Evolutionary conservation across 2,797 vertebrate genomes (phyloP).

Genomic region (Silurus lanzhouensis): DNA sequence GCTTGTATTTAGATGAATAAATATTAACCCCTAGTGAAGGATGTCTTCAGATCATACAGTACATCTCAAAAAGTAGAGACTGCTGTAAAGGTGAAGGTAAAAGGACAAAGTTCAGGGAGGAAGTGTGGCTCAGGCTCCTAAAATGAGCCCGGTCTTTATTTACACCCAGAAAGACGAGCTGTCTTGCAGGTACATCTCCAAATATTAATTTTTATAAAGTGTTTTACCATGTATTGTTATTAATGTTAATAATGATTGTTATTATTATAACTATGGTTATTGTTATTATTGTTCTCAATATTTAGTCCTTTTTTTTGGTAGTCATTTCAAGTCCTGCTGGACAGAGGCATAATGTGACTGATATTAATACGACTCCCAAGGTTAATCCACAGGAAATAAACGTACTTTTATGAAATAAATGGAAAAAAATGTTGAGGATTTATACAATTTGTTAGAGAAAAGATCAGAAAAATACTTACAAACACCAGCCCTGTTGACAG

Average conservation of each 20-base stretch:
- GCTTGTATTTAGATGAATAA: conserved; percentile 11
- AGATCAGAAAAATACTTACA: not conserved
- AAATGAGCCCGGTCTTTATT: conserved; percentile 47
- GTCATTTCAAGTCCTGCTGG: conserved; percentile 82
- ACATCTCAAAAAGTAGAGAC: conserved; percentile 40
- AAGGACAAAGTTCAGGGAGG: conserved; percentile 48
- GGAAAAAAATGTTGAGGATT: not conserved
- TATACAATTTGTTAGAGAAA: not conserved
- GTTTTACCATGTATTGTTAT: conserved; percentile 56
- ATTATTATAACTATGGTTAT: conserved; percentile 81
- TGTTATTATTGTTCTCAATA: conserved; percentile 78
- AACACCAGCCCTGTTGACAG: conserved; percentile 28
- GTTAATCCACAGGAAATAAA: conserved; percentile 36
- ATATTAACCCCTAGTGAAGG: conserved; percentile 2
- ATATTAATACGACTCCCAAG: conserved; percentile 64
- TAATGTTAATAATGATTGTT: conserved; percentile 53
- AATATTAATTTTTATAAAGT: conserved; percentile 69
- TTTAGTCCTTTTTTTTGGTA: conserved; percentile 66
- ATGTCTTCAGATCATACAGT: conserved; percentile 31
- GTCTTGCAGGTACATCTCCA: conserved; percentile 67
- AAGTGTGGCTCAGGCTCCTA: conserved; percentile 52
- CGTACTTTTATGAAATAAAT: conserved; percentile 2
- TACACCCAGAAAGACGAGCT: conserved; percentile 58
- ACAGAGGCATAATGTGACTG: conserved; percentile 78
- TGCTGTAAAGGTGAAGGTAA: conserved; percentile 38